Evolutionary conservation across 2,888 invertebrate genomes (phyloP).

Genomic region (Polia nebulosa): DNA sequence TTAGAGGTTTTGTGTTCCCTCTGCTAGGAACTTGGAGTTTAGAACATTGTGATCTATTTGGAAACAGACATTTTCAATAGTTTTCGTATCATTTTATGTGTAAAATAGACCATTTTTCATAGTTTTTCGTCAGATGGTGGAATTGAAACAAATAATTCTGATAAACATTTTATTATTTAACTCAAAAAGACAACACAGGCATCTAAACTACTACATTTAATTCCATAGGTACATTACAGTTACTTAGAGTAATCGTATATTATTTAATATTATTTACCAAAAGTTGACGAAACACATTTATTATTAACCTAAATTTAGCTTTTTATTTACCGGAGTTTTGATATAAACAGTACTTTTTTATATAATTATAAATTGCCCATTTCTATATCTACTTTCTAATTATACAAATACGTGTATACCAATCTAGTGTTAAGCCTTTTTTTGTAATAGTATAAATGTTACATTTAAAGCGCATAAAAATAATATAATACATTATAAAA

Average conservation of each 20-base stretch:
- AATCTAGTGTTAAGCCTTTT: conserved; percentile 65
- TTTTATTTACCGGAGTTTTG: conserved; percentile 79
- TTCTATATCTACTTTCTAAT: conserved; percentile 64
- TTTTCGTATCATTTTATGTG: not conserved
- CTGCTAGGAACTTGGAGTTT: too few species aligned
- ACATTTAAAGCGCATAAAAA: conserved; percentile 51
- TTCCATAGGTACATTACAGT: conserved; percentile 84
- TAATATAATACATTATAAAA: conserved; percentile 9
- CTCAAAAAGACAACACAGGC: conserved; percentile 76
- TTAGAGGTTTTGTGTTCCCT: too few species aligned
- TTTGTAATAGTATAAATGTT: conserved; percentile 48
- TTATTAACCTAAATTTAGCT: conserved; percentile 45
- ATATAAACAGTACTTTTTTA: conserved; percentile 73
- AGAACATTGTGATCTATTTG: too few species aligned
- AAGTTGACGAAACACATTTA: conserved; percentile 51
- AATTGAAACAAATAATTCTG: conserved; percentile 55
- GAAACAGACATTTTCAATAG: not conserved
- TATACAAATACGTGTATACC: conserved; percentile 41
- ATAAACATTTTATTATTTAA: conserved; percentile 81
- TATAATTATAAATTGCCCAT: conserved; percentile 43
- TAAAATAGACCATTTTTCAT: too few species aligned
- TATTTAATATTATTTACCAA: conserved; percentile 51
- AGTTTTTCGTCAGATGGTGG: not conserved
- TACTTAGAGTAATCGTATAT: conserved; percentile 58
- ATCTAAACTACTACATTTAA: conserved; percentile 78